Conservation (phyloP, 1,140 invertebrate genomes). For the Drosophila pachea region DNA sequence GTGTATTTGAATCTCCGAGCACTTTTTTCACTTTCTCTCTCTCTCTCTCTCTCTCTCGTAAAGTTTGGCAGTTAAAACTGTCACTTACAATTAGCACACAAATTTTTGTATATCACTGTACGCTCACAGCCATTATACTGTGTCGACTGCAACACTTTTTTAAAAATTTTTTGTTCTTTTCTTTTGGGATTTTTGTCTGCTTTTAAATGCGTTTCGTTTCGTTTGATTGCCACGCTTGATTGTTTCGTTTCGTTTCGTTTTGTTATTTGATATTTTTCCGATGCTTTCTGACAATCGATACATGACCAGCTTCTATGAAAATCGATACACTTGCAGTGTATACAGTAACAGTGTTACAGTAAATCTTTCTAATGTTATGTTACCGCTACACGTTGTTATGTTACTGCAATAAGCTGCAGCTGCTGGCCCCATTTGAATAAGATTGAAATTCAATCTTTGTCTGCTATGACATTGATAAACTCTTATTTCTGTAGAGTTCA, state of each 20-base stretch:
- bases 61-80: conserved; percentile 34
- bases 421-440: no score
- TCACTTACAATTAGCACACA: conserved; percentile 32
- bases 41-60: background rate
- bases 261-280: conserved; percentile 45
- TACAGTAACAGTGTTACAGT: background rate
- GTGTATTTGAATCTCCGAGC: conserved; percentile 5
- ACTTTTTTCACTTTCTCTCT: conserved; percentile 28
- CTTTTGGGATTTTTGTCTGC: conserved; percentile 19
- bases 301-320: conserved; percentile 15
- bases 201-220: conserved; percentile 57
- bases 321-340: conserved; percentile 24
- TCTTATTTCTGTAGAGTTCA: no score
- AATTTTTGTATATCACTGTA: conserved; percentile 7
- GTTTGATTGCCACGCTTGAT: conserved; percentile 61
- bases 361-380: background rate
- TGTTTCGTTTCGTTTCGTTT: conserved; percentile 44
- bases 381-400: conserved; percentile 3
- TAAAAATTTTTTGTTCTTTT: background rate
- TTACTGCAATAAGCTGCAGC: conserved; percentile 29
- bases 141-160: background rate
- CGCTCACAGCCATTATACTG: conserved; percentile 17
- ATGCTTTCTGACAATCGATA: conserved; percentile 35
- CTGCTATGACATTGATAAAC: no score
- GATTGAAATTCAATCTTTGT: background rate